These are phyloP conservation scores for Drosophila bipectinata DNA, from an alignment of 1,140 invertebrate species.

Conservation along the genomic window DNA sequence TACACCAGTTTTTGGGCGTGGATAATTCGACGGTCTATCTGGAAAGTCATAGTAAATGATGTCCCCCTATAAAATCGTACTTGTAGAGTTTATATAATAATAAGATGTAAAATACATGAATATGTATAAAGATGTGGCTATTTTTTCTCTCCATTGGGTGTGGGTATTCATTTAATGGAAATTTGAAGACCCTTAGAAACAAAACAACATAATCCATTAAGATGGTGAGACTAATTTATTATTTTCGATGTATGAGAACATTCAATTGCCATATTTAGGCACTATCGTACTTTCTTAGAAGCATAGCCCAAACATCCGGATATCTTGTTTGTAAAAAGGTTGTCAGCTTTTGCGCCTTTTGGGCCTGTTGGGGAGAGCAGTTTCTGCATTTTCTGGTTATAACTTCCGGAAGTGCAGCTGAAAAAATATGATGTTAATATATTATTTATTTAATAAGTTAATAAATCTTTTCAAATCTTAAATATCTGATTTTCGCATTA, in stretches of 20 bases:
- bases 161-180: no score
- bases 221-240: slow-evolving; percentile 40
- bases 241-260: slow-evolving; percentile 43
- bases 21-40: slow-evolving; percentile 74
- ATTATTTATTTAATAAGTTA: neutral
- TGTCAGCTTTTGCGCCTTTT: slow-evolving; percentile 84
- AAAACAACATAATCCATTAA: neutral
- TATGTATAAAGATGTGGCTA: slow-evolving; percentile 21
- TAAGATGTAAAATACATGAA: slow-evolving; percentile 61
- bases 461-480: neutral
- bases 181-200: neutral
- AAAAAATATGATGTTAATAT: slow-evolving; percentile 41
- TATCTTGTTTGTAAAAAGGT: slow-evolving; percentile 84
- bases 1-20: slow-evolving; percentile 71
- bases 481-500: neutral
- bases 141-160: neutral
- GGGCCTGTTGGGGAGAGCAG: slow-evolving; percentile 84
- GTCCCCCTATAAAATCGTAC: slow-evolving; percentile 32
- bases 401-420: slow-evolving; percentile 85
- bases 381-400: slow-evolving; percentile 84
- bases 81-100: slow-evolving; percentile 55
- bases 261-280: slow-evolving; percentile 50
- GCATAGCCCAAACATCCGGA: slow-evolving; percentile 85
- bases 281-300: slow-evolving; percentile 84
- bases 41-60: slow-evolving; percentile 73